Evolutionary conservation across 2,797 vertebrate species (phyloP).

Genomic region (Sebastes matsubarae): DNA sequence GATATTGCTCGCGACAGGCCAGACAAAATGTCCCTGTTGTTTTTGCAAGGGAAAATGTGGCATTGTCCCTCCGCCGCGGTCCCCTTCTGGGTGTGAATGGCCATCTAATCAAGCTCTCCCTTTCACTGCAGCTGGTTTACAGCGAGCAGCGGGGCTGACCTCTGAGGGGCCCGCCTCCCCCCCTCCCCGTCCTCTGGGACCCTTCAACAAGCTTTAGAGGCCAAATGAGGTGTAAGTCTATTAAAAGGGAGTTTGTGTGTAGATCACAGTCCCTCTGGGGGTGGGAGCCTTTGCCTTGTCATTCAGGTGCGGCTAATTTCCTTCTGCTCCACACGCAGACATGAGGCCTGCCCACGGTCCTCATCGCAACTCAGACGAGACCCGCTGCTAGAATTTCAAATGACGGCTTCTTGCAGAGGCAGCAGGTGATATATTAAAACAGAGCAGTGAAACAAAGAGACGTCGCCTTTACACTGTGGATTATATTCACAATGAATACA

Average conservation of each 20-base stretch:
- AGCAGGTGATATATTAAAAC: constrained; percentile 72
- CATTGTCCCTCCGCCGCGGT: constrained; percentile 82
- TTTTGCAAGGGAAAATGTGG: constrained; percentile 76
- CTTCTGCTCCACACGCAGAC: constrained; percentile 78
- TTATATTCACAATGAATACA: constrained; percentile 35
- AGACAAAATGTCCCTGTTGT: constrained; percentile 82
- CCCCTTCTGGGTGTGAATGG: constrained; percentile 87
- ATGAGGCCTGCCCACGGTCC: constrained; percentile 71
- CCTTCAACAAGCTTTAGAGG: constrained; percentile 90
- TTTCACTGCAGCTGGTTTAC: constrained; percentile 87
- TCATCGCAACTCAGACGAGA: constrained; percentile 54
- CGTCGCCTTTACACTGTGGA: constrained; percentile 21
- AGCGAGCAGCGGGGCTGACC: constrained; percentile 77
- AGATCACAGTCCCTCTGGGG: constrained; percentile 87
- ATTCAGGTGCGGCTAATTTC: constrained; percentile 86
- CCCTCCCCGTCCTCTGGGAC: constrained; percentile 80
- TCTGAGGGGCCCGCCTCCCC: constrained; percentile 71
- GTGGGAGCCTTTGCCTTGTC: constrained; percentile 82
- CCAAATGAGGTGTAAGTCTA: constrained; percentile 93
- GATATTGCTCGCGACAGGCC: constrained; percentile 79
- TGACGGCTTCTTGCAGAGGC: constrained; percentile 59
- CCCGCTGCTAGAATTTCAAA: constrained; percentile 75
- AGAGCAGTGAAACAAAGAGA: constrained; percentile 60
- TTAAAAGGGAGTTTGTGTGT: constrained; percentile 89
- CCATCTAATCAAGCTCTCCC: constrained; percentile 86